Percentiles rank a stretch among this genome's conserved stretches.
Conservation (phyloP, 2,113 vertebrate genomes). For the Spilogale gracilis region DNA sequence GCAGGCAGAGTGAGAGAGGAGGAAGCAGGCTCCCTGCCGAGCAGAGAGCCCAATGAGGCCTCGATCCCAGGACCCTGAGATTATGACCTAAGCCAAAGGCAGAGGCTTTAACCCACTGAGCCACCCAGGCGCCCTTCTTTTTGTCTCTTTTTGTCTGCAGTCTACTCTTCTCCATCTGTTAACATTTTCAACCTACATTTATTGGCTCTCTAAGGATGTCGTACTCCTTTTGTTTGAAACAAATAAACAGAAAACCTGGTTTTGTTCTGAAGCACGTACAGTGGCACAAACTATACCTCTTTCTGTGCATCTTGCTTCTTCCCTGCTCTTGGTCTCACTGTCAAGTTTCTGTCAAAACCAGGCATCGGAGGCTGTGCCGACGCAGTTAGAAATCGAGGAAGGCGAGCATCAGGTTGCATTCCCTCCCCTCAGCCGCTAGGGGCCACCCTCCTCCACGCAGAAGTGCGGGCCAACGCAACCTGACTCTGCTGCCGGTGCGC, state of each 20-base stretch:
- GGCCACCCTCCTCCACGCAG: slow-evolving; percentile 46
- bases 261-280: slow-evolving; percentile 24
- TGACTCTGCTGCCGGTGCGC: slow-evolving; percentile 73
- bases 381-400: slow-evolving; percentile 39
- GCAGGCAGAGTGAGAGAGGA: too few relatives aligned
- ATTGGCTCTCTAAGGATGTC: background rate
- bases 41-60: too few relatives aligned
- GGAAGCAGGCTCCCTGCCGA: too few relatives aligned
- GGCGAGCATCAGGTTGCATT: slow-evolving; percentile 40
- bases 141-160: background rate
- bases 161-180: background rate
- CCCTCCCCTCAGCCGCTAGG: slow-evolving; percentile 10
- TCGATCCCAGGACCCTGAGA: too few relatives aligned
- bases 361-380: background rate
- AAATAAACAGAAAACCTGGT: background rate
- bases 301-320: background rate
- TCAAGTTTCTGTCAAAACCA: background rate
- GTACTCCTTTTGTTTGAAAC: background rate
- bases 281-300: background rate
- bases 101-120: too few relatives aligned
- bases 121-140: background rate
- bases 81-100: too few relatives aligned
- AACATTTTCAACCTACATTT: background rate
- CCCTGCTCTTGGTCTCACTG: background rate
- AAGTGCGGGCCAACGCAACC: slow-evolving; percentile 80